Evolutionary conservation across 2,113 vertebrate species (phyloP).

Genomic region (Gracilinanus agilis): DNA sequence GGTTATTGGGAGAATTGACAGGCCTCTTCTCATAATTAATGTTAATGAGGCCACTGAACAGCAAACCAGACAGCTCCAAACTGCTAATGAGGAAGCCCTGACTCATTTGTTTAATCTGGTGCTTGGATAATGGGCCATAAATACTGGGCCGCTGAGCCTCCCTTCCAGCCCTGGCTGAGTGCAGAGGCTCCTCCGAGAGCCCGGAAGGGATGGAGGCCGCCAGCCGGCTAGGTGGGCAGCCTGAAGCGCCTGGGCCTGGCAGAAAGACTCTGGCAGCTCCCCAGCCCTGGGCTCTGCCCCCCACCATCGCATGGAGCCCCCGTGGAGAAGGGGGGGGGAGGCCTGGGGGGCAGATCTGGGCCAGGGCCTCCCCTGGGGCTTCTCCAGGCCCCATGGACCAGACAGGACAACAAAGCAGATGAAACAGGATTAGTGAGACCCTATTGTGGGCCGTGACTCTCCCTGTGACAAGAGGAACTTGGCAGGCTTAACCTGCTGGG

Average conservation of each 20-base stretch:
- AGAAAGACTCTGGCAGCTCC: conserved; percentile 86
- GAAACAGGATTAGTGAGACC: conserved; percentile 89
- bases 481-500: conserved; percentile 87
- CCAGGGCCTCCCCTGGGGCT: conserved; percentile 83
- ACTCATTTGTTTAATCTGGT: conserved; percentile 80
- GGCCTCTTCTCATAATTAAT: conserved; percentile 74
- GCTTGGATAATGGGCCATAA: conserved; percentile 70
- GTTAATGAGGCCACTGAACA: conserved; percentile 75
- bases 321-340: conserved; percentile 44
- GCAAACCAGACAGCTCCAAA: conserved; percentile 77
- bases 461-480: conserved; percentile 89
- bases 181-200: conserved; percentile 66
- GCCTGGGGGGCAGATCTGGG: conserved; percentile 75
- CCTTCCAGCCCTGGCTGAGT: conserved; percentile 63
- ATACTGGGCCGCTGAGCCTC: conserved; percentile 54
- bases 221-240: conserved; percentile 63
- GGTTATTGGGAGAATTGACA: conserved; percentile 73
- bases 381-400: conserved; percentile 86
- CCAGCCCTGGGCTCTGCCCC: conserved; percentile 84
- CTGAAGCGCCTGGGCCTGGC: conserved; percentile 65
- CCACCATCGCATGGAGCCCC: conserved; percentile 87
- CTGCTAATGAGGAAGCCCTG: conserved; percentile 79
- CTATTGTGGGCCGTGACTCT: conserved; percentile 88
- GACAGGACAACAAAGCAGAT: conserved; percentile 89
- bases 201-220: conserved; percentile 60